Evolutionary conservation across 2,888 invertebrate genomes (phyloP), one percentile per base, ranked within the genome.

Genomic region (Ferdinandea cuprea): DNA sequence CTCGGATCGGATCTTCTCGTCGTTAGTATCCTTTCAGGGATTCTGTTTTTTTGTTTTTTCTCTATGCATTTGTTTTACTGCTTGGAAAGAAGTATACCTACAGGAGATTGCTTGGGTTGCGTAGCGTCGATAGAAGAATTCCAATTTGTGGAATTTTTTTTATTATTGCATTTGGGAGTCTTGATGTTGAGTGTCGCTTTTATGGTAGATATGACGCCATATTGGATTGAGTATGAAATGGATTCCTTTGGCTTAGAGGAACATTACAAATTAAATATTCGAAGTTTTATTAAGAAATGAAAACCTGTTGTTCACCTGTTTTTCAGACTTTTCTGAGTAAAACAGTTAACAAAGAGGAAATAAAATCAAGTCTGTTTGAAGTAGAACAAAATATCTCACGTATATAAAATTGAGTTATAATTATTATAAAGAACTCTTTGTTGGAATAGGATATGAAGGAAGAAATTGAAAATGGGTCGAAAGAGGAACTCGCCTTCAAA

Each of bases 111-210:
- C 61, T 25, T n/a, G n/a, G n/a, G n/a, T n/a, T n/a, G n/a, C n/a
- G n/a, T n/a, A n/a, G n/a, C n/a, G n/a, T 56, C 44, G 54, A 17
- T 48, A 44, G 54, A 66, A 37, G 54, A 61, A 61, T 66, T 72
- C 52, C 78, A 79, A 78, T 72, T 78, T 79, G 65, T 48, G 11
- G 30, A 66, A 54, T 66, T 72, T 32, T 44, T 72, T 50, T 59
- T 37, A 66, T 59, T 44, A 44, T 37, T 46, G 35, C 21, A 59
- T 54, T 37, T 15, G 13, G 32, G 15, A 52, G 15, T 52, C 58
- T n/a, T 69, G n/a, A n/a, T n/a, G n/a, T 58, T 63, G 37, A 56
- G 56, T 48, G 42, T 71, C 35, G 58, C 32, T 40, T 46, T 58
- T 44, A 28, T n/a, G n/a, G 15, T 40, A 7, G 8, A 37, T 6